Evolutionary conservation across 2,113 vertebrate genomes (phyloP).

Genomic region (Percopsis transmontana): DNA sequence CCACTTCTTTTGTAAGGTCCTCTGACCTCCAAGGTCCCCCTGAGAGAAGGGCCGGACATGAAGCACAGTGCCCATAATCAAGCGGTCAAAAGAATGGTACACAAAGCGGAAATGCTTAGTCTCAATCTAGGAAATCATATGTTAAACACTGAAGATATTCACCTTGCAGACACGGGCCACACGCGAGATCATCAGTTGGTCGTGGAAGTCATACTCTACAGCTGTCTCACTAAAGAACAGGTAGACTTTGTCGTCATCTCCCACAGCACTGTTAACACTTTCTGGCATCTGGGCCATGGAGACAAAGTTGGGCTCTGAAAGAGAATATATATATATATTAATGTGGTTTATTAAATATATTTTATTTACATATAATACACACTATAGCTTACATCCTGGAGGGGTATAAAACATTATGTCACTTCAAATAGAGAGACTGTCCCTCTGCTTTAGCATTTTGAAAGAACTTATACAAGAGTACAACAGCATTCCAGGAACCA

Average conservation of each 20-base stretch:
- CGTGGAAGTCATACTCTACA: slow-evolving; percentile 82
- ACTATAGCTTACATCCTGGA: too few species aligned
- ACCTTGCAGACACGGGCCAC: slow-evolving; percentile 86
- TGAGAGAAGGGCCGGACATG: slow-evolving; percentile 29
- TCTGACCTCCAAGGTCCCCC: slow-evolving; percentile 79
- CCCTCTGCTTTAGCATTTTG: too few species aligned
- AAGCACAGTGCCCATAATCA: not conserved
- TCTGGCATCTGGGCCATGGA: slow-evolving; percentile 77
- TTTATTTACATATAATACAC: too few species aligned
- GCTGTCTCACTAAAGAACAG: slow-evolving; percentile 85
- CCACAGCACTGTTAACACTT: slow-evolving; percentile 55
- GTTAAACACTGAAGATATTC: slow-evolving; percentile 1
- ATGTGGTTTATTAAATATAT: not conserved
- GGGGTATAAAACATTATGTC: too few species aligned
- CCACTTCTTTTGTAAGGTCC: slow-evolving; percentile 79
- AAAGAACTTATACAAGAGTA: too few species aligned
- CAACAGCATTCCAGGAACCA: too few species aligned
- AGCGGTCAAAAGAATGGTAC: not conserved
- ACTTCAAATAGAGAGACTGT: too few species aligned
- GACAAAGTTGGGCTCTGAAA: slow-evolving; percentile 83
- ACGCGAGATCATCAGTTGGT: slow-evolving; percentile 78
- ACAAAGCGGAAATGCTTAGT: slow-evolving; percentile 7
- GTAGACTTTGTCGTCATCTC: slow-evolving; percentile 84
- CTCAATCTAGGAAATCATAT: not conserved
- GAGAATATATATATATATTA: not conserved